A percentile compares a stretch with the other conserved stretches of the same genome.
Conservation (phyloP, 2,113 vertebrate species). For the Loxodonta africana region DNA sequence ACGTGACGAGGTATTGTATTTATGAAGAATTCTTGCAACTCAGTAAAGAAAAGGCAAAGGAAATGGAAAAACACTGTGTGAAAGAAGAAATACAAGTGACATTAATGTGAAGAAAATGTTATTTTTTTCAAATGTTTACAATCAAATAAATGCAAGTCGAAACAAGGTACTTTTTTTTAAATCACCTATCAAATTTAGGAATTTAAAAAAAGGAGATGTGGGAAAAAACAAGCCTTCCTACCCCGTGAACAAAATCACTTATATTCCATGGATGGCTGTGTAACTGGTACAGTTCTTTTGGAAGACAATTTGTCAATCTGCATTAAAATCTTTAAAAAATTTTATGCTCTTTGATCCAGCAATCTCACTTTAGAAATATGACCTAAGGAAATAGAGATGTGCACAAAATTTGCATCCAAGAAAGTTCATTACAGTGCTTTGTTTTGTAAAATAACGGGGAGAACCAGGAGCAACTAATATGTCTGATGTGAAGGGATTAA, state of each 20-base stretch:
- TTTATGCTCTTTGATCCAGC: neutral
- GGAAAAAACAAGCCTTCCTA: neutral
- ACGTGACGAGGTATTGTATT: neutral
- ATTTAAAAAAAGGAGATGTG: neutral
- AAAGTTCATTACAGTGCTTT: neutral
- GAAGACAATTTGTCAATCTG: slow-evolving; percentile 1
- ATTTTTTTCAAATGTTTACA: neutral
- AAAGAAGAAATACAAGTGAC: slow-evolving; percentile 12
- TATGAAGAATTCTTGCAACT: neutral
- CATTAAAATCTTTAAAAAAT: slow-evolving; percentile 24
- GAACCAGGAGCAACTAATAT: neutral
- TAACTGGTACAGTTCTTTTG: neutral
- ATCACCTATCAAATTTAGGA: neutral
- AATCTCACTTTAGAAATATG: slow-evolving; percentile 41
- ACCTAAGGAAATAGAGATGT: neutral
- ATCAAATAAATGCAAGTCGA: slow-evolving; percentile 7
- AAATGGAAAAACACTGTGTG: neutral
- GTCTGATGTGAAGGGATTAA: neutral
- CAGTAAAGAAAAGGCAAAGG: neutral
- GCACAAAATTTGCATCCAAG: neutral
- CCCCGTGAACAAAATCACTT: neutral
- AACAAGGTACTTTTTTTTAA: neutral
- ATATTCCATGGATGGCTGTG: neutral
- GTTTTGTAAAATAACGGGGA: neutral
- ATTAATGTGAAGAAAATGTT: neutral